These are phyloP conservation scores for Cherax destructor DNA, from an alignment of 1,140 invertebrate genomes.

Conservation along the genomic window DNA sequence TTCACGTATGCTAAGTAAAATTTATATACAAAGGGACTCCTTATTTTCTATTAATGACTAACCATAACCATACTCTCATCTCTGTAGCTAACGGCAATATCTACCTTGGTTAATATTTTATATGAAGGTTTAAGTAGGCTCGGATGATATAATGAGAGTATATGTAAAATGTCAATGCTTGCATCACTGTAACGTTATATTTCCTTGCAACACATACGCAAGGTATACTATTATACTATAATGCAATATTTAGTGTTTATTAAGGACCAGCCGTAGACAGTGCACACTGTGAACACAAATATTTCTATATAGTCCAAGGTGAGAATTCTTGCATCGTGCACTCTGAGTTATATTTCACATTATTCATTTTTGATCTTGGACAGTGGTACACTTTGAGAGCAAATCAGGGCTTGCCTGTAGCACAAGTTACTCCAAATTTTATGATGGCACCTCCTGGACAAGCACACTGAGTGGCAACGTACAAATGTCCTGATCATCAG, in stretches of 20 bases:
- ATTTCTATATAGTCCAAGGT: background rate
- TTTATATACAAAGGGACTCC: slow-evolving; percentile 4
- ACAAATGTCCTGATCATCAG: background rate
- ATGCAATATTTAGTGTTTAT: background rate
- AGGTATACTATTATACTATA: background rate
- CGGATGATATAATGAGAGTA: background rate
- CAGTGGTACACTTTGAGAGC: background rate
- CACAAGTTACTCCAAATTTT: background rate
- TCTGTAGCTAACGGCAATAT: background rate
- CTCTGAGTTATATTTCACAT: too few relatives aligned
- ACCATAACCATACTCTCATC: background rate
- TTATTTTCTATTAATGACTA: background rate
- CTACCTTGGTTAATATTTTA: background rate
- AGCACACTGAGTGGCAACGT: background rate
- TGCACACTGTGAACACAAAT: too few relatives aligned
- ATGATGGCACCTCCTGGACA: background rate
- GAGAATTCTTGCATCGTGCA: background rate
- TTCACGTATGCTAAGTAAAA: slow-evolving; percentile 3
- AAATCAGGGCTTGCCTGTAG: background rate
- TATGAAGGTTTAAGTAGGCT: background rate
- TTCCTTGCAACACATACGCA: background rate
- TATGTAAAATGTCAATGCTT: background rate
- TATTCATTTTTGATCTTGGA: background rate
- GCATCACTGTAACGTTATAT: background rate
- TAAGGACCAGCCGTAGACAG: background rate